phyloP scores from a whole-genome alignment of 2,888 invertebrate species.

The Loripinus fragilis region DNA sequence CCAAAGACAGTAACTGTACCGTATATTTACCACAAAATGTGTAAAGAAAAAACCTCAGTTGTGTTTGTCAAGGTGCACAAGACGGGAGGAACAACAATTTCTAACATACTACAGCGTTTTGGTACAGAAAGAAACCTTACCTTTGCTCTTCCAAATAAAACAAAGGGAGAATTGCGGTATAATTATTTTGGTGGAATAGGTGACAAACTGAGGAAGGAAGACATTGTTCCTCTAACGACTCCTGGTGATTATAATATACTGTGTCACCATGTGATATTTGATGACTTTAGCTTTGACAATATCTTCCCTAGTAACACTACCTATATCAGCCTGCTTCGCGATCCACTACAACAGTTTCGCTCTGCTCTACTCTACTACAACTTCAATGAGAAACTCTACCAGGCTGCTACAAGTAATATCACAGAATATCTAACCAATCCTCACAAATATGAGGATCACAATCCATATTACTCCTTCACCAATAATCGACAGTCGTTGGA shows the following conservation, averaged over 20 bases:
- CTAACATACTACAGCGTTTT: conserved; percentile 72
- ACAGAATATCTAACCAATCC: conserved; percentile 64
- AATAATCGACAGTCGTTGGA: conserved; percentile 74
- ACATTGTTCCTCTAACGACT: conserved; percentile 38
- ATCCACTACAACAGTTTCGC: conserved; percentile 63
- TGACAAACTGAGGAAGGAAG: conserved; percentile 32
- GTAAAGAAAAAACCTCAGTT: conserved; percentile 39
- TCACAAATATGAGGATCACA: conserved; percentile 59
- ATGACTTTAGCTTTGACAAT: conserved; percentile 53
- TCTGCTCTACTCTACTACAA: conserved; percentile 65
- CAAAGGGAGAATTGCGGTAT: conserved; percentile 38
- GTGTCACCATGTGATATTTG: conserved; percentile 73
- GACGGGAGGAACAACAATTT: conserved; percentile 73
- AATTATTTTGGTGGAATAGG: conserved; percentile 66
- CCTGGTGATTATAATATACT: conserved; percentile 63
- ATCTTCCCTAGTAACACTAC: conserved; percentile 48
- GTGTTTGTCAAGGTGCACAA: conserved; percentile 74
- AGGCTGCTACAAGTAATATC: conserved; percentile 41
- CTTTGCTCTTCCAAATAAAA: conserved; percentile 71
- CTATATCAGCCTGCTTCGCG: conserved; percentile 65
- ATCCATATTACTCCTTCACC: conserved; percentile 60
- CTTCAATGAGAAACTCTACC: conserved; percentile 36
- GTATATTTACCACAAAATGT: not conserved
- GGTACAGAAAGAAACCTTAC: conserved; percentile 60
- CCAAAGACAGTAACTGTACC: not conserved